These are phyloP conservation scores for Myotis findleyi DNA, from an alignment of 2,797 vertebrate species.

Conservation along the genomic window DNA sequence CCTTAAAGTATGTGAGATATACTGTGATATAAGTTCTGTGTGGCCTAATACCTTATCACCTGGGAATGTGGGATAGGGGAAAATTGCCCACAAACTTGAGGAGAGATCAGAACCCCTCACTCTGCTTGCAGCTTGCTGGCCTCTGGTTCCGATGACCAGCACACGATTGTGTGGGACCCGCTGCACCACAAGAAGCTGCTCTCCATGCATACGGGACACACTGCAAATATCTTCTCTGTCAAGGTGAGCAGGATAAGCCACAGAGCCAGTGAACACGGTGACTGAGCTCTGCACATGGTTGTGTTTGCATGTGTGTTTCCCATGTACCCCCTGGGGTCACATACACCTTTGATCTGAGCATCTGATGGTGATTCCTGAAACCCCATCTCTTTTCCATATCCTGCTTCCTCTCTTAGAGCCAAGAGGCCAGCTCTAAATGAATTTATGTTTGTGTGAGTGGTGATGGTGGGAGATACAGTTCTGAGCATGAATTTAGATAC, in stretches of 20 bases:
- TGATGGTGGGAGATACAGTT: background rate
- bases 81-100: background rate
- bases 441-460: slow-evolving; percentile 7
- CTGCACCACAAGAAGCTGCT: slow-evolving; percentile 97
- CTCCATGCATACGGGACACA: slow-evolving; percentile 99
- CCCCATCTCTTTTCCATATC: slow-evolving; percentile 10
- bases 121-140: slow-evolving; percentile 92
- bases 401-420: background rate
- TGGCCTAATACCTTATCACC: background rate
- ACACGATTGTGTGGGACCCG: slow-evolving; percentile 99
- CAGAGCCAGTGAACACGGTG: background rate
- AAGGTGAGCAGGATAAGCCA: slow-evolving; percentile 90
- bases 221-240: slow-evolving; percentile 99
- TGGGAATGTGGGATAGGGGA: background rate
- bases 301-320: background rate
- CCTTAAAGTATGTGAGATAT: slow-evolving; percentile 15
- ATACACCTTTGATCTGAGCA: background rate
- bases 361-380: background rate
- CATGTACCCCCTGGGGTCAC: background rate
- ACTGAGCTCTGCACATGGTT: background rate
- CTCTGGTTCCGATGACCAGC: slow-evolving; percentile 99
- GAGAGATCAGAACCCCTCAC: slow-evolving; percentile 47
- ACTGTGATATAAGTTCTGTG: slow-evolving; percentile 9
- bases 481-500: slow-evolving; percentile 14
- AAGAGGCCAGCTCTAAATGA: slow-evolving; percentile 1